Evolutionary conservation across 2,888 invertebrate genomes (phyloP), one percentile per base, ranked within the genome.

Genomic region (Neocrepidodera transversa): DNA sequence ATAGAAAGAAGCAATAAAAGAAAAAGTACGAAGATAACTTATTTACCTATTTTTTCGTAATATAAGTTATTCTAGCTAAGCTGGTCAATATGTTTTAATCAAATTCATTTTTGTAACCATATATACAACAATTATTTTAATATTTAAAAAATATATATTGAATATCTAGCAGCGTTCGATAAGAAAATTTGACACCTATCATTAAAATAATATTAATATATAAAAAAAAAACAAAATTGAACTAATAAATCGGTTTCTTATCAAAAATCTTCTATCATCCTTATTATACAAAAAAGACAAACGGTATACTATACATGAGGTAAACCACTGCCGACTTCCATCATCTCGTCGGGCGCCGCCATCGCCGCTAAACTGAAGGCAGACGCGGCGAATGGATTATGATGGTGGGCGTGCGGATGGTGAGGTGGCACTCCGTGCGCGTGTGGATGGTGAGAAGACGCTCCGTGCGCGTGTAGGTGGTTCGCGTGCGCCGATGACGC

Each of bases 291-390:
- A 42, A 52, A 52, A 52, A 38, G 20, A 38, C 45, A 42, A 16
- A 20, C 42, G 8, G 18, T 55, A 54, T 52, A 59, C 59, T 62
- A 65, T 63, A 63, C 63, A 53, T 65, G 65, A 38, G 65, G 65
- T 62, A 65, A 28, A 36, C 56, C 66, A 56, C 73, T 72, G 67
- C 76, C 73, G 28, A 78, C 73, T 66, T 78, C 78, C 78, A 78
- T 78, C 76, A 78, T 78, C 64, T 77, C 77, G 36, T 75, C 75
- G 64, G 36, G 60, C 48, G 18, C 32, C 2, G 51, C 16, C 17
- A 40, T 23, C 26, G 28, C 7, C 16, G 32, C 14, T 16, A 53
- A 11, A 35, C 54, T 58, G 38, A 62, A 62, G 35, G 66, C 62
- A 26, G 54, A 56, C 30, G 48, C 20, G 26, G 58, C 55, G 13